phyloP scores from a whole-genome alignment of 2,113 vertebrate species.

The Porphyrio hochstetteri region DNA sequence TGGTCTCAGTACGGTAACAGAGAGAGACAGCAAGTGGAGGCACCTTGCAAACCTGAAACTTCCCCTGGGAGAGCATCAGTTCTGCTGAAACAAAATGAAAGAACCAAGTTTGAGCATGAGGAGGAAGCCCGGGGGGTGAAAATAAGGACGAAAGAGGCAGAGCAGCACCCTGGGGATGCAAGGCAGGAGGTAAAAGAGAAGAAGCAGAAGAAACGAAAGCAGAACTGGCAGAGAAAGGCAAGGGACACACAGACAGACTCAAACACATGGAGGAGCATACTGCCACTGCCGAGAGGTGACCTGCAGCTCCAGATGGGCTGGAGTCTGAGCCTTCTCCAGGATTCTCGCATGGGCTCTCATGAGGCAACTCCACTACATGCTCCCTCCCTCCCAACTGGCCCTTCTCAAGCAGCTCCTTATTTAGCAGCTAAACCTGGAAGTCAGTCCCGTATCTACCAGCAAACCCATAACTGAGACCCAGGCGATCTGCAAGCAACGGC shows the following conservation, averaged over 20 bases:
- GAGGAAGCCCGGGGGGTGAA: neutral
- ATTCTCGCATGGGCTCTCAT: neutral
- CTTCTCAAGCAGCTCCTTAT: neutral
- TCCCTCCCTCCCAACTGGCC: neutral
- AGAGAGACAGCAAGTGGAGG: neutral
- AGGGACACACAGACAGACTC: neutral
- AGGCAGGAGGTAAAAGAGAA: neutral
- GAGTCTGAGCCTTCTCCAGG: fast-evolving
- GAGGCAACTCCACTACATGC: neutral
- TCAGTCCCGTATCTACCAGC: neutral
- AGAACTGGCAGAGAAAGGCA: neutral
- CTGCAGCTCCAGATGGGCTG: neutral
- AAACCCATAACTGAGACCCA: neutral
- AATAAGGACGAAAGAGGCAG: neutral
- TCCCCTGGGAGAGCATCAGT: no score
- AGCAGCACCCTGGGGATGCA: neutral
- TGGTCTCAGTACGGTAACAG: neutral
- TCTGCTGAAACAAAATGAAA: neutral
- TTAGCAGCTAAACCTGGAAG: neutral
- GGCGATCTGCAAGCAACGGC: neutral
- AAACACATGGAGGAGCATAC: fast-evolving
- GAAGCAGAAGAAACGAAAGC: neutral
- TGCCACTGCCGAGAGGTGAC: neutral
- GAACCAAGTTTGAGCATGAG: neutral
- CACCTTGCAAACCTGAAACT: neutral